Evolutionary conservation across 2,797 vertebrate genomes (phyloP).

Genomic region (Otolemur crassicaudatus): DNA sequence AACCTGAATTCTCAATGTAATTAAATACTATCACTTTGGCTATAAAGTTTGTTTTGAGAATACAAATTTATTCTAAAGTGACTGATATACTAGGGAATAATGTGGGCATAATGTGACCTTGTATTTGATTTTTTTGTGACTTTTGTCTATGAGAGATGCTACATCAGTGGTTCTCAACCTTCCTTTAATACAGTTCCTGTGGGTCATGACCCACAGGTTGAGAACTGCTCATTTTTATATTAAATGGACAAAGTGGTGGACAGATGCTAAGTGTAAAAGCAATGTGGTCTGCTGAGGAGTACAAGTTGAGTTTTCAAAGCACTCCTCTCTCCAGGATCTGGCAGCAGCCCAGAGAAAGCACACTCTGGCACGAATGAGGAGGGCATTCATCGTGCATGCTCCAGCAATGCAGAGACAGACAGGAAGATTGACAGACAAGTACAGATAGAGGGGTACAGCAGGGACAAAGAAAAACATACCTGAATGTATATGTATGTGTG

Average conservation of each 20-base stretch:
- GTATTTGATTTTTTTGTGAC: background rate
- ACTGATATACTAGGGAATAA: background rate
- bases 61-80: slow-evolving; percentile 1
- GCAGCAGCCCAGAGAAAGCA: slow-evolving; percentile 32
- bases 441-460: background rate
- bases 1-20: background rate
- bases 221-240: background rate
- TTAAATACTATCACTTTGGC: background rate
- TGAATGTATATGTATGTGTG: background rate
- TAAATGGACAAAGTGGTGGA: slow-evolving; percentile 21
- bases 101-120: background rate
- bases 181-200: no score
- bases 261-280: slow-evolving; percentile 34
- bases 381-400: background rate
- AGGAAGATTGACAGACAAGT: background rate
- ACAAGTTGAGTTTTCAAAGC: slow-evolving; percentile 46
- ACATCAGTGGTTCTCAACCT: background rate
- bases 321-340: slow-evolving; percentile 21
- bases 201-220: no score
- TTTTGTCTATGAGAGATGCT: background rate
- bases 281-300: background rate
- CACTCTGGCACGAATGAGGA: background rate
- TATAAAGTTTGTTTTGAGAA: slow-evolving; percentile 37
- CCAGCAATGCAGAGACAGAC: background rate
- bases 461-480: background rate